These are phyloP conservation scores for Zaprionus ornatus DNA, from an alignment of 1,140 invertebrate genomes.

Conservation along the genomic window DNA sequence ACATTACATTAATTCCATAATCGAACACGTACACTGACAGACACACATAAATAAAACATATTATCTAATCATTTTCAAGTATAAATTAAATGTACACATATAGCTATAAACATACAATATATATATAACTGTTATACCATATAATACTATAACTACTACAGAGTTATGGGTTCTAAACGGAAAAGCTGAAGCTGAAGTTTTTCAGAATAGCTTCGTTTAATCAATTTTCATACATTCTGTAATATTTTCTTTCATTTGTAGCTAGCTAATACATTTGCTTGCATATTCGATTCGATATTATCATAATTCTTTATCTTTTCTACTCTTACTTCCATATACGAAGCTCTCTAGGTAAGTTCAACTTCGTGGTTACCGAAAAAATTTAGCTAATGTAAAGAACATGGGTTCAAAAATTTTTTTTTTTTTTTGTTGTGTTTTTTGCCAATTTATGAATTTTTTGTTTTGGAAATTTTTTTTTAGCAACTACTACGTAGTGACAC, in stretches of 20 bases:
- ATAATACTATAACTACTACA: conserved; percentile 79
- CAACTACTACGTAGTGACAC: conserved; percentile 15
- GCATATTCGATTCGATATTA: conserved; percentile 46
- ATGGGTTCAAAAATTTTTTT: conserved; percentile 1
- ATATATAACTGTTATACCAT: conserved; percentile 56
- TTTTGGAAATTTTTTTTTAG: conserved; percentile 16
- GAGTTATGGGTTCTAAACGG: conserved; percentile 63
- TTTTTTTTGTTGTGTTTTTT: conserved; percentile 12
- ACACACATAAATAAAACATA: conserved; percentile 55
- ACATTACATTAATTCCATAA: conserved; percentile 42
- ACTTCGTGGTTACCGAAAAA: conserved; percentile 34
- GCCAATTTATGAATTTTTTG: conserved; percentile 30
- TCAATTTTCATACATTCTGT: conserved; percentile 5
- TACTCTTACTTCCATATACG: conserved; percentile 6
- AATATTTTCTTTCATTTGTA: conserved; percentile 36
- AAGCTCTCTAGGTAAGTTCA: conserved; percentile 17
- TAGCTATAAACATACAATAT: conserved; percentile 20
- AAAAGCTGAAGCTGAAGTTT: conserved; percentile 43
- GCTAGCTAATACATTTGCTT: conserved; percentile 65
- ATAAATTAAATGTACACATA: conserved; percentile 50
- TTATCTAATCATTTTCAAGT: conserved; percentile 30
- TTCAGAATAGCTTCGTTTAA: background rate
- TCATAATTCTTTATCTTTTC: conserved; percentile 20
- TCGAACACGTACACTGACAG: conserved; percentile 55
- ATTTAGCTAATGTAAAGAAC: conserved; percentile 45